Conservation (phyloP, 2,113 vertebrate species). For the Saimiri boliviensis region DNA sequence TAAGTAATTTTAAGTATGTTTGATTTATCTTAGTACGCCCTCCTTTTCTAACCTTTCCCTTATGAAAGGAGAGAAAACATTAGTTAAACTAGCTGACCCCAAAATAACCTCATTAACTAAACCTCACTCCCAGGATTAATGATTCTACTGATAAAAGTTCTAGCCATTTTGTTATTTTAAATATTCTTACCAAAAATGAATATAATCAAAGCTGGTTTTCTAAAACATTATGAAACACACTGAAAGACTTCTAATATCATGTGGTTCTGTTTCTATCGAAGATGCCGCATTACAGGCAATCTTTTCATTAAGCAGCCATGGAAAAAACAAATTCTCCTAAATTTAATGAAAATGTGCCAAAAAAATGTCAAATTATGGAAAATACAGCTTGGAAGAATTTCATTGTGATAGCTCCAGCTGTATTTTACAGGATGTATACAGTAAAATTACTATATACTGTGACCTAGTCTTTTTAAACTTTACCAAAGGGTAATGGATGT, state of each 20-base stretch:
- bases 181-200: neutral
- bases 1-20: neutral
- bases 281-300: neutral
- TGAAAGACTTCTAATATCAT: neutral
- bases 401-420: neutral
- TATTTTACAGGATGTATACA: neutral
- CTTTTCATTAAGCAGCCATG: slow-evolving; percentile 16
- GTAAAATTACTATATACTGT: neutral
- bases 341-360: neutral
- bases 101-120: neutral
- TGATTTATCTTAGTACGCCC: neutral
- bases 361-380: neutral
- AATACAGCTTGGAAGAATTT: neutral
- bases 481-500: neutral
- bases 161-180: neutral
- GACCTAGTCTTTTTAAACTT: neutral
- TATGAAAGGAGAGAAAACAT: neutral
- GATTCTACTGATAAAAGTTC: neutral
- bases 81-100: neutral
- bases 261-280: neutral
- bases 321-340: neutral
- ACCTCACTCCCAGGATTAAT: neutral
- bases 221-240: neutral
- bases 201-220: neutral
- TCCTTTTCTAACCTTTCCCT: neutral